phyloP scores from a whole-genome alignment of 2,113 vertebrate species.

The Gobio gobio region DNA sequence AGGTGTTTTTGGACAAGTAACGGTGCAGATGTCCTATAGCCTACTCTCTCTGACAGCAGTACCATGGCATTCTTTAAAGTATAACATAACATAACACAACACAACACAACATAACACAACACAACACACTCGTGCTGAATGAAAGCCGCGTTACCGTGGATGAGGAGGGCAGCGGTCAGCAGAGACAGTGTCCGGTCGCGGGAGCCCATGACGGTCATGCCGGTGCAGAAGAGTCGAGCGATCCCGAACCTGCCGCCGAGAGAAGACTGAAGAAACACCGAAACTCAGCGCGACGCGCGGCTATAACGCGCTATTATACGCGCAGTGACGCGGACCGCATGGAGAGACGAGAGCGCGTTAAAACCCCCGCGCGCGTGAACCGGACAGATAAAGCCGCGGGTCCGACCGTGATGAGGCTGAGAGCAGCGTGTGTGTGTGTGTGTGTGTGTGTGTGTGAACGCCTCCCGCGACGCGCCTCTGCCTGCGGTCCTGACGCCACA shows the following conservation, averaged over 20 bases:
- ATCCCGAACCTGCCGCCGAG: not conserved
- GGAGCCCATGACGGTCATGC: slow-evolving; percentile 13
- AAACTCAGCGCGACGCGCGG: not conserved
- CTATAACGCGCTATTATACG: no score
- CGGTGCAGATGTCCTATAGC: no score
- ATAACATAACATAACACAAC: no score
- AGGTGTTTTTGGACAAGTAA: not conserved
- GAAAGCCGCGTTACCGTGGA: slow-evolving; percentile 6
- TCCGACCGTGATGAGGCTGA: no score
- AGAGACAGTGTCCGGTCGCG: slow-evolving; percentile 13
- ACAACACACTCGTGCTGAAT: not conserved
- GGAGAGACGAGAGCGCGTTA: not conserved
- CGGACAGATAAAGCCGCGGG: no score
- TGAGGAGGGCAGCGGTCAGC: not conserved
- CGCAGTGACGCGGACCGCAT: no score
- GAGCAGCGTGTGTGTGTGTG: no score
- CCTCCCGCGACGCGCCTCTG: not conserved
- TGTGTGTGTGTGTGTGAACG: not conserved
- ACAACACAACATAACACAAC: not conserved
- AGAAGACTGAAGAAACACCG: not conserved
- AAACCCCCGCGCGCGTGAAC: no score
- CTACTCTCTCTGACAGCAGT: no score
- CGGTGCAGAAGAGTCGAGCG: no score
- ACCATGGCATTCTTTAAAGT: not conserved
- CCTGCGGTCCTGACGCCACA: not conserved